Percentiles rank a stretch among this genome's conserved stretches.
Evolutionary conservation across 2,113 vertebrate species (phyloP).

Genomic region (Syngnathoides biaculeatus): DNA sequence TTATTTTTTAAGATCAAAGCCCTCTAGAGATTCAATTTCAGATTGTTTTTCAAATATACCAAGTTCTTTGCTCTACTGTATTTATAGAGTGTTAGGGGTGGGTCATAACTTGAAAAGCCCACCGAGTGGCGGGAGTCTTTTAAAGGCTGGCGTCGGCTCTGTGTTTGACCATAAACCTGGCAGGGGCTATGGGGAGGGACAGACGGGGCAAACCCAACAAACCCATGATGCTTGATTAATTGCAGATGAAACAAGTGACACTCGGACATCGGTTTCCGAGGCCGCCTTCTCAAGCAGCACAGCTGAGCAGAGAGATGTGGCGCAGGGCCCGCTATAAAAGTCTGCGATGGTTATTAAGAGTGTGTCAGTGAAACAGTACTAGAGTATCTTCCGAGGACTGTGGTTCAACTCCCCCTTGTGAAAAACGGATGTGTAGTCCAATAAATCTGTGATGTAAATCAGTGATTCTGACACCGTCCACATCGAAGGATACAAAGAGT

Average conservation of each 20-base stretch:
- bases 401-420: background rate
- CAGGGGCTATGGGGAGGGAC: slow-evolving; percentile 50
- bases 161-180: slow-evolving; percentile 66
- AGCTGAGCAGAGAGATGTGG: slow-evolving; percentile 57
- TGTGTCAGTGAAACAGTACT: slow-evolving; percentile 40
- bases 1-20: too few relatives aligned
- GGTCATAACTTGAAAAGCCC: slow-evolving; percentile 64
- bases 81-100: slow-evolving; percentile 52
- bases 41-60: slow-evolving; percentile 13
- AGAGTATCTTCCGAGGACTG: slow-evolving; percentile 30
- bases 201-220: slow-evolving; percentile 49
- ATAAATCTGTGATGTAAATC: background rate
- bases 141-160: slow-evolving; percentile 60
- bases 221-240: slow-evolving; percentile 66
- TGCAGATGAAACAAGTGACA: slow-evolving; percentile 68
- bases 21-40: background rate
- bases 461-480: background rate
- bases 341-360: slow-evolving; percentile 50
- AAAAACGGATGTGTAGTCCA: background rate
- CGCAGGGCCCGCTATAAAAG: slow-evolving; percentile 63
- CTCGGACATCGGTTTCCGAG: slow-evolving; percentile 41
- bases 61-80: slow-evolving; percentile 30
- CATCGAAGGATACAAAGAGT: slow-evolving; percentile 15
- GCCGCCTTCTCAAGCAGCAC: slow-evolving; percentile 30
- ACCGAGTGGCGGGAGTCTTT: slow-evolving; percentile 57